Percentiles rank a stretch among this genome's conserved stretches.
Conservation (phyloP, 2,888 invertebrate genomes). For the Tachystola acroxantha region DNA sequence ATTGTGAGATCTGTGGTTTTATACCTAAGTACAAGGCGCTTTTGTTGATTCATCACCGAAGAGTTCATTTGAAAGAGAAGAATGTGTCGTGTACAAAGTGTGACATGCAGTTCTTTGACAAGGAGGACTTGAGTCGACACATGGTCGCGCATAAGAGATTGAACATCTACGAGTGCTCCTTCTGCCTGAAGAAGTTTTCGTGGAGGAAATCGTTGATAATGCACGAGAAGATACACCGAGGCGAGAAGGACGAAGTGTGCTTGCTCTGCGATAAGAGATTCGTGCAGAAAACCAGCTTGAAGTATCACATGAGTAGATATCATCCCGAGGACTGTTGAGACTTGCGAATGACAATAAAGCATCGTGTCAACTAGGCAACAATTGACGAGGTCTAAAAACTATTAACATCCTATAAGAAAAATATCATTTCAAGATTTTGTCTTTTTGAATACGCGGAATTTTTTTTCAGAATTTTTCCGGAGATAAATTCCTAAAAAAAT, state of each 20-base stretch:
- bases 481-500: no score
- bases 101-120: conserved; percentile 13
- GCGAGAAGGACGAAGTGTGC: conserved; percentile 18
- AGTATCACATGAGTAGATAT: conserved; percentile 21
- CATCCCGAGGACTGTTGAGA: conserved; percentile 1
- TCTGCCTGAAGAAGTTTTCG: conserved; percentile 28
- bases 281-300: conserved; percentile 23
- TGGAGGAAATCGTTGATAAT: conserved; percentile 5
- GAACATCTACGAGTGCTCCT: conserved; percentile 24
- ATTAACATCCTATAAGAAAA: no score
- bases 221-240: conserved; percentile 17
- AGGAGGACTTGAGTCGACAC: conserved; percentile 9
- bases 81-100: conserved; percentile 38
- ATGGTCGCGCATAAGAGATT: conserved; percentile 20
- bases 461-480: no score
- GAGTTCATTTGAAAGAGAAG: conserved; percentile 18
- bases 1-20: no score
- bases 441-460: no score
- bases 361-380: no score
- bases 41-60: conserved; percentile 17
- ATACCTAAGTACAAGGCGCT: no score
- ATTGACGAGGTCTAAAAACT: no score
- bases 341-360: no score
- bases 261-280: conserved; percentile 23
- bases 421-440: no score